phyloP scores from a whole-genome alignment of 2,888 invertebrate species.

The Disparrhopalites patrizii region DNA sequence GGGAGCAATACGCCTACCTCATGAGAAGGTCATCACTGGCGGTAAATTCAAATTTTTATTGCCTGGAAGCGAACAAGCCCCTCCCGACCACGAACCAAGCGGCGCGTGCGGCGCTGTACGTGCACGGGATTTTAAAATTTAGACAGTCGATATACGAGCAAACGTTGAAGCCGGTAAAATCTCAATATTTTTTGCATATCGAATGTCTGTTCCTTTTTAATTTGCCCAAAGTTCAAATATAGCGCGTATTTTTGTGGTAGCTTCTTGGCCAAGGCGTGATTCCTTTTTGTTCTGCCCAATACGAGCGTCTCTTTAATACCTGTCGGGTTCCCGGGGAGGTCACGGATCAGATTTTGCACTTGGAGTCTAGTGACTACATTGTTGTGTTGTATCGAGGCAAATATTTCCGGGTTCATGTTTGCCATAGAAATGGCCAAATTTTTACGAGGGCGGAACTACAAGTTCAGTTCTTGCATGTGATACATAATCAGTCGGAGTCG shows the following conservation, averaged over 20 bases:
- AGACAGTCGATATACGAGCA: constrained; percentile 86
- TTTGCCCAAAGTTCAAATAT: too few species aligned
- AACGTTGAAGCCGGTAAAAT: constrained; percentile 86
- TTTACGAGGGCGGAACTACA: not conserved
- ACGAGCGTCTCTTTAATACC: constrained; percentile 95
- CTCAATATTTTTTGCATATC: too few species aligned
- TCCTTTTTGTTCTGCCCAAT: constrained; percentile 96
- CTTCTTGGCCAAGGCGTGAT: constrained; percentile 87
- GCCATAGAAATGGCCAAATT: not conserved
- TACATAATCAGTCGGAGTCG: not conserved
- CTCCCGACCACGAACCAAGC: constrained; percentile 71
- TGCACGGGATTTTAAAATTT: constrained; percentile 79
- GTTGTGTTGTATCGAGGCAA: not conserved
- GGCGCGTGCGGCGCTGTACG: constrained; percentile 85
- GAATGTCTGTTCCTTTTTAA: too few species aligned
- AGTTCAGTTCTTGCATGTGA: not conserved
- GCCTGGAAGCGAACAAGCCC: constrained; percentile 82
- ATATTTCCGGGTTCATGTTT: not conserved
- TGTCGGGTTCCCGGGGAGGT: constrained; percentile 91
- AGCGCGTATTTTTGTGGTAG: too few species aligned
- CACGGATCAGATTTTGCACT: constrained; percentile 84
- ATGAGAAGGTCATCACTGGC: constrained; percentile 89
- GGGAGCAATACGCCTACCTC: constrained; percentile 99
- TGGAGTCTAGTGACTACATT: constrained; percentile 66
- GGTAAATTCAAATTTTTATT: constrained; percentile 99